Evolutionary conservation across 2,888 invertebrate genomes (phyloP), one percentile per base, ranked within the genome.

Genomic region (Tanypteryx hageni): DNA sequence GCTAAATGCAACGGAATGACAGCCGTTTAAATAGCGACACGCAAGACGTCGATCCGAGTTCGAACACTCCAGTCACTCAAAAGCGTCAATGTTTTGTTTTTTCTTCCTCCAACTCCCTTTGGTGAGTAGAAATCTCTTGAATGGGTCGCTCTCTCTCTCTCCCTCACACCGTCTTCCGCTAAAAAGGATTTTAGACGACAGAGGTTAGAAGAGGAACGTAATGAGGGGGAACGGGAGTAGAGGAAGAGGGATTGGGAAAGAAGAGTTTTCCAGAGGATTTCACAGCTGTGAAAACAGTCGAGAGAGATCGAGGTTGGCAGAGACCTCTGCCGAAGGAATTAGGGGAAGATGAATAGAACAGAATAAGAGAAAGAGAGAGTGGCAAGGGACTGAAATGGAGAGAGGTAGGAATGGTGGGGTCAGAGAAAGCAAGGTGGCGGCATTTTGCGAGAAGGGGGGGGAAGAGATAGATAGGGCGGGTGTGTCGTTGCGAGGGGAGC

Each of bases 231-330:
- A n/a, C 56, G 56, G 10, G 57, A 5, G 83, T 10, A 22, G 86
- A 11, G 61, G 22, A 86, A 16, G 14, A 2, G 58, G 61, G 59
- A 11, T 16, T 61, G 61, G 58, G 59, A 61, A 44, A 27, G 31
- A 11, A 61, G 86, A 56, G 31, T 31, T 44, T 89, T 64, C 89
- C 64, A 31, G 61, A 18, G 44, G 89, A 64, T 31, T 89, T 89
- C 89, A 64, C 89, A 89, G 89, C 89, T 89, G 89, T 89, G 89
- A 89, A 89, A 89, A 89, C 89, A 89, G 44, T 89, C 64, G 64
- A 64, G 68, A 89, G 89, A 64, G 44, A 44, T 89, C 44, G 86
- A 68, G 64, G 89, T 44, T 64, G 64, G 64, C 64, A 44, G 64
- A 89, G 89, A 44, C n/a, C 86, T 89, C 64, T 14, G 68, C n/a